These are phyloP conservation scores for Cyclura pinguis DNA, from an alignment of 2,797 vertebrate genomes.

Conservation along the genomic window DNA sequence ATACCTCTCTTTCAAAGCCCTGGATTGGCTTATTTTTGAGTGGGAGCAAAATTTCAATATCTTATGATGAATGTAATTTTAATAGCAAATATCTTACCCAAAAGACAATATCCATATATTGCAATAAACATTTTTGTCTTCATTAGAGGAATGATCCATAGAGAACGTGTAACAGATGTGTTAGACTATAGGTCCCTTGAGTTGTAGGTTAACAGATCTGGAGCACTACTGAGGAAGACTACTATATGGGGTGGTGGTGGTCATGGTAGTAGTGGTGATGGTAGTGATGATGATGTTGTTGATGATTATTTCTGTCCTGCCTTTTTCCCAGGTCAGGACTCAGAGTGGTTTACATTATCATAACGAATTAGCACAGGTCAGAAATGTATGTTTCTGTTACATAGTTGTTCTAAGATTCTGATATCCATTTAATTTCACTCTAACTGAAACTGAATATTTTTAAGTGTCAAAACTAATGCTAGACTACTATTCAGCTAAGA, in stretches of 20 bases:
- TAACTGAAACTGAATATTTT: not conserved
- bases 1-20: no score
- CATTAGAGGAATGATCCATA: not conserved
- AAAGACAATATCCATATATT: not conserved
- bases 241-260: not conserved
- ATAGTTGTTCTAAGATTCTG: not conserved
- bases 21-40: no score
- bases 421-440: not conserved
- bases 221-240: not conserved
- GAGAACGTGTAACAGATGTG: not conserved
- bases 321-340: no score
- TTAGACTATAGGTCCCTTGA: not conserved
- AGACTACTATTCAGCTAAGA: not conserved
- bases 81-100: not conserved
- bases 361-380: not conserved
- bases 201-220: not conserved
- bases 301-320: no score
- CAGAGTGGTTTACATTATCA: not conserved
- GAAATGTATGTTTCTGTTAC: not conserved
- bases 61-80: slow-evolving; percentile 8
- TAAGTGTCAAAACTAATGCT: not conserved
- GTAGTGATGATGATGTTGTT: no score
- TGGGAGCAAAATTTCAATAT: not conserved
- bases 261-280: no score
- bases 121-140: not conserved